phyloP scores from a whole-genome alignment of 2,888 invertebrate genomes.

The Stenolophus ochropezus region DNA sequence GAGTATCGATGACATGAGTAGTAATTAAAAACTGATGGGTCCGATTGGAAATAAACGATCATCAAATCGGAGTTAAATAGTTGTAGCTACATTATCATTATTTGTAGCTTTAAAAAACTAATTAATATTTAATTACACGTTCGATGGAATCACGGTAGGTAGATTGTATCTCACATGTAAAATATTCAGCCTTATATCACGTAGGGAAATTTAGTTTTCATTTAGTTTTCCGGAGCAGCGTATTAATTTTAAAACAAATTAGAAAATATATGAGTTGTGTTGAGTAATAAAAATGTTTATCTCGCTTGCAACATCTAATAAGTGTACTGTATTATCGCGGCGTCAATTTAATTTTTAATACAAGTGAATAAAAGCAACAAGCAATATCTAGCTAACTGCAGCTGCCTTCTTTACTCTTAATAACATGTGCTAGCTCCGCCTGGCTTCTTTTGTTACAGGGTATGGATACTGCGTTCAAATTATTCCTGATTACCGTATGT shows the following conservation, averaged over 20 bases:
- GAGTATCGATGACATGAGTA: background rate
- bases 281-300: slow-evolving; percentile 39
- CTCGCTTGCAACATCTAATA: slow-evolving; percentile 26
- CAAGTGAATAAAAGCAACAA: slow-evolving; percentile 30
- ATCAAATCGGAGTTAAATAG: slow-evolving; percentile 4
- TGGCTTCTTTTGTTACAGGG: background rate
- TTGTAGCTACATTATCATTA: slow-evolving; percentile 23
- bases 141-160: background rate
- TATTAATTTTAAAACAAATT: slow-evolving; percentile 45
- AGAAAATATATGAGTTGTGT: slow-evolving; percentile 37
- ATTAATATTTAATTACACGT: slow-evolving; percentile 38
- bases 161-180: slow-evolving; percentile 10
- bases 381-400: slow-evolving; percentile 34
- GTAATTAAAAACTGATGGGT: slow-evolving; percentile 9
- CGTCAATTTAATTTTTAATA: slow-evolving; percentile 48
- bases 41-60: slow-evolving; percentile 17
- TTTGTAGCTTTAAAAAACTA: slow-evolving; percentile 24
- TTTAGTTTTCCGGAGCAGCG: slow-evolving; percentile 22
- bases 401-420: slow-evolving; percentile 27
- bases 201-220: slow-evolving; percentile 21
- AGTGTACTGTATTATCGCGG: slow-evolving; percentile 43
- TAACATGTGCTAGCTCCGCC: slow-evolving; percentile 25
- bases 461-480: slow-evolving; percentile 13
- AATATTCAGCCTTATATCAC: slow-evolving; percentile 15
- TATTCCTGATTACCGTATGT: slow-evolving; percentile 31